Conservation (phyloP, 2,797 vertebrate genomes). For the Gadopsis bispinosus region DNA sequence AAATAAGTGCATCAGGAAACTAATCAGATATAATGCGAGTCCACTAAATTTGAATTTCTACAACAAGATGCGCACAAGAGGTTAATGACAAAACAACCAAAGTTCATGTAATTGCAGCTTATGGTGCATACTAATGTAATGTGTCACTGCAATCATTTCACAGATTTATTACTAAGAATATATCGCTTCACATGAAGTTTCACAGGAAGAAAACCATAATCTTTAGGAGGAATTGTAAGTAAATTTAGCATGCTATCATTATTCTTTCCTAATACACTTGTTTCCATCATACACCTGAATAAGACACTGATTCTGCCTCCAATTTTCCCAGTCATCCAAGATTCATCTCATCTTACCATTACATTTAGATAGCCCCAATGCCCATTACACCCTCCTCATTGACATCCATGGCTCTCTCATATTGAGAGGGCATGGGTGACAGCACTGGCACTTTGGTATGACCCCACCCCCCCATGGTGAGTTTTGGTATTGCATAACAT, state of each 20-base stretch:
- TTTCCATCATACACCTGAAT: slow-evolving; percentile 23
- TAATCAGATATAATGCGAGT: slow-evolving; percentile 54
- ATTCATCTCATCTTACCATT: slow-evolving; percentile 55
- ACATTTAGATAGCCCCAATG: slow-evolving; percentile 53
- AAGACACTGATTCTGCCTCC: slow-evolving; percentile 31
- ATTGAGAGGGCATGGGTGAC: slow-evolving; percentile 62
- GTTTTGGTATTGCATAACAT: slow-evolving; percentile 75
- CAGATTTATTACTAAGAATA: neutral
- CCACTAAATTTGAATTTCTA: slow-evolving; percentile 43
- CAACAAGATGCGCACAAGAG: slow-evolving; percentile 42
- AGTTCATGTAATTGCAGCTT: slow-evolving; percentile 44
- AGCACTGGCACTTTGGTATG: slow-evolving; percentile 75
- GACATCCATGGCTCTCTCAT: slow-evolving; percentile 61
- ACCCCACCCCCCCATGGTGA: slow-evolving; percentile 81
- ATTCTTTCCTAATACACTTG: slow-evolving; percentile 11
- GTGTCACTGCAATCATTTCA: neutral
- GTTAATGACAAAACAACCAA: slow-evolving; percentile 56
- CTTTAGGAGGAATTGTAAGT: neutral
- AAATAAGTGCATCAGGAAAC: slow-evolving; percentile 50
- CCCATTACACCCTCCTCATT: slow-evolving; percentile 61
- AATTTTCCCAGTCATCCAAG: slow-evolving; percentile 45
- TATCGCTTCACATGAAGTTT: neutral
- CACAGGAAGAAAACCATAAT: neutral
- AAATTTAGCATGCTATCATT: neutral
- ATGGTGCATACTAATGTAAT: slow-evolving; percentile 3